Conservation (phyloP, 1,140 invertebrate species). For the Adelges cooleyi region DNA sequence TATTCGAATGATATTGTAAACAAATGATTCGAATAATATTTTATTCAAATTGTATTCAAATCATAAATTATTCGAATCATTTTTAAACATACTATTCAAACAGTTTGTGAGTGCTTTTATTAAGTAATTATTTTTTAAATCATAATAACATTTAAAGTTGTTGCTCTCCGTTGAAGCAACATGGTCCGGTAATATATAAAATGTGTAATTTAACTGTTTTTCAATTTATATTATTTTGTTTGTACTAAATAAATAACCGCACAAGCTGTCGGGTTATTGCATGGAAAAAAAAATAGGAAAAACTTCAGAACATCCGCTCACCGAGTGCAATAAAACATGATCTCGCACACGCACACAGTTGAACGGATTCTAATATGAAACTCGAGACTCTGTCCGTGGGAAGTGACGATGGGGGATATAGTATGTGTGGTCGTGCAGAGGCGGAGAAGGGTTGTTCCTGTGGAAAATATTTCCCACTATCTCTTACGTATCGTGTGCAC, state of each 20-base stretch:
- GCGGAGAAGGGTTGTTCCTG: background rate
- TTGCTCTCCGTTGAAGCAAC: no score
- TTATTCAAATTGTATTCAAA: no score
- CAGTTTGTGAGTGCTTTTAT: no score
- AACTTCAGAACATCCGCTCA: slow-evolving; percentile 1
- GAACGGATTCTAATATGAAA: slow-evolving; percentile 15
- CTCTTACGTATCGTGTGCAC: no score
- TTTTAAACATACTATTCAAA: no score
- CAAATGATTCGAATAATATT: no score
- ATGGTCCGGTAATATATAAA: no score
- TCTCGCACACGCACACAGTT: slow-evolving; percentile 1
- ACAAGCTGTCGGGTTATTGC: background rate
- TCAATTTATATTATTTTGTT: background rate
- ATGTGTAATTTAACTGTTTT: background rate
- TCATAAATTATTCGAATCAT: no score
- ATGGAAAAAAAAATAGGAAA: background rate
- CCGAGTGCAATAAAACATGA: slow-evolving; percentile 16
- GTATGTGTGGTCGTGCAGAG: background rate
- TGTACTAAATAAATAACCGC: slow-evolving; percentile 2
- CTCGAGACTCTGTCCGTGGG: no score
- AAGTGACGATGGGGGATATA: background rate
- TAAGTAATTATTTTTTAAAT: no score
- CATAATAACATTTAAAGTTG: no score
- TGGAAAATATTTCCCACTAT: slow-evolving; percentile 8
- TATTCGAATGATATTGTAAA: no score